A percentile compares a stretch with the other conserved stretches of the same genome.
phyloP scores from a whole-genome alignment of 2,888 invertebrate genomes.

The Sacculina carcini region DNA sequence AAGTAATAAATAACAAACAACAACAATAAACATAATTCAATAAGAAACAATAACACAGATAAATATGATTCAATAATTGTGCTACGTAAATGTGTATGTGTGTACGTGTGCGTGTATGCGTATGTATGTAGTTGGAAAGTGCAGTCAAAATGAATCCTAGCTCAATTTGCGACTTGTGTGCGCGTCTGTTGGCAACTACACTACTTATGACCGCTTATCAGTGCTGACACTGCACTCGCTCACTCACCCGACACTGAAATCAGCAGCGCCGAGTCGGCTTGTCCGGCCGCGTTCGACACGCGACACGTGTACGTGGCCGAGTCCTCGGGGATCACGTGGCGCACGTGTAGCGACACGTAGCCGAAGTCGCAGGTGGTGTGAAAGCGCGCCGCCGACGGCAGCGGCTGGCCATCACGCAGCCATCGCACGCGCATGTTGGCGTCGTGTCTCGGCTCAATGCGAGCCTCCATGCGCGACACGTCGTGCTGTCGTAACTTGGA shows the following conservation, averaged over 20 bases:
- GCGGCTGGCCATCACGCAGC: constrained; percentile 70
- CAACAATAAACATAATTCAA: too few relatives aligned
- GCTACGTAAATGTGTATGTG: too few relatives aligned
- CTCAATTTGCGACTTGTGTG: too few relatives aligned
- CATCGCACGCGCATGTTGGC: constrained; percentile 68
- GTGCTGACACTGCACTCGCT: background rate
- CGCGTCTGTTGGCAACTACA: too few relatives aligned
- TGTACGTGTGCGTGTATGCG: too few relatives aligned
- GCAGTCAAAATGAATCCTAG: too few relatives aligned
- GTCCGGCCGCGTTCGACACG: constrained; percentile 71
- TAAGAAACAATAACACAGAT: too few relatives aligned
- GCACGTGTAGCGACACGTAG: constrained; percentile 81
- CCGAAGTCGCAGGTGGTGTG: constrained; percentile 93
- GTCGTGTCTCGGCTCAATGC: constrained; percentile 70
- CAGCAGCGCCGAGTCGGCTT: constrained; percentile 35
- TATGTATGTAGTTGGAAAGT: too few relatives aligned
- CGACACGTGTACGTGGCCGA: constrained; percentile 82
- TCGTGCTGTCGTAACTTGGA: constrained; percentile 72
- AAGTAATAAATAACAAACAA: too few relatives aligned
- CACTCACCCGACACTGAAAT: background rate
- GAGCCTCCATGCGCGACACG: constrained; percentile 78
- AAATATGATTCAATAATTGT: too few relatives aligned
- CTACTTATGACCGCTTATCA: too few relatives aligned
- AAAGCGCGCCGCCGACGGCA: constrained; percentile 69
- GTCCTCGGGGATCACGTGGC: constrained; percentile 79